These are phyloP conservation scores for Hanleya hanleyi DNA, from an alignment of 2,888 invertebrate species.

Conservation along the genomic window DNA sequence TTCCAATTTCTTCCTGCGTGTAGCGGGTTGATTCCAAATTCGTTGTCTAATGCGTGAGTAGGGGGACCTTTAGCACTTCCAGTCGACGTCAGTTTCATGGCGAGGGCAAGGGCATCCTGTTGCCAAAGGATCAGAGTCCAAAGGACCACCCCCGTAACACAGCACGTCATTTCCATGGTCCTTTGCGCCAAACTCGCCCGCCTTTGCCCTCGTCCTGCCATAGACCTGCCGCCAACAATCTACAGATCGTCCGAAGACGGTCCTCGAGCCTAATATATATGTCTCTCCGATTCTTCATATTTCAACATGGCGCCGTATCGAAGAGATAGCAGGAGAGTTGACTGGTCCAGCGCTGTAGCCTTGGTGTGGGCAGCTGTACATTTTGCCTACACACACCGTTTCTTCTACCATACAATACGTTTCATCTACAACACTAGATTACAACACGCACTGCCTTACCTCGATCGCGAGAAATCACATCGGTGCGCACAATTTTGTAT, in stretches of 20 bases:
- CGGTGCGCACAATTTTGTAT: too few relatives aligned
- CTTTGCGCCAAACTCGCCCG: neutral
- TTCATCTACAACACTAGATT: too few relatives aligned
- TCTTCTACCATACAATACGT: too few relatives aligned
- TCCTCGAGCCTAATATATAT: neutral
- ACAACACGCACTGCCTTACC: too few relatives aligned
- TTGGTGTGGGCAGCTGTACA: neutral
- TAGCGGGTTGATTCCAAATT: neutral
- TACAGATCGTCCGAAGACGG: neutral
- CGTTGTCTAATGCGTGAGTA: too few relatives aligned
- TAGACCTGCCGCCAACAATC: too few relatives aligned
- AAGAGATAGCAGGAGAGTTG: neutral
- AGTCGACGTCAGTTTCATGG: too few relatives aligned
- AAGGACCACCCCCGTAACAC: neutral
- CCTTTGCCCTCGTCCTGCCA: too few relatives aligned
- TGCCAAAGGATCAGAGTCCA: neutral
- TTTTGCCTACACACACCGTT: too few relatives aligned
- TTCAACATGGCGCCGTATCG: conserved; percentile 5
- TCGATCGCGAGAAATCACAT: too few relatives aligned
- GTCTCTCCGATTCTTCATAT: neutral
- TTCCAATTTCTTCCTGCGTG: neutral
- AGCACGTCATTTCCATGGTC: neutral
- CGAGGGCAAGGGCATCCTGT: neutral
- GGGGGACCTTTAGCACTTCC: too few relatives aligned
- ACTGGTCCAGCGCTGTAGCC: neutral